A percentile compares a stretch with the other conserved stretches of the same genome.
Evolutionary conservation across 2,888 invertebrate species (phyloP).

Genomic region (Limnephilus lunatus): DNA sequence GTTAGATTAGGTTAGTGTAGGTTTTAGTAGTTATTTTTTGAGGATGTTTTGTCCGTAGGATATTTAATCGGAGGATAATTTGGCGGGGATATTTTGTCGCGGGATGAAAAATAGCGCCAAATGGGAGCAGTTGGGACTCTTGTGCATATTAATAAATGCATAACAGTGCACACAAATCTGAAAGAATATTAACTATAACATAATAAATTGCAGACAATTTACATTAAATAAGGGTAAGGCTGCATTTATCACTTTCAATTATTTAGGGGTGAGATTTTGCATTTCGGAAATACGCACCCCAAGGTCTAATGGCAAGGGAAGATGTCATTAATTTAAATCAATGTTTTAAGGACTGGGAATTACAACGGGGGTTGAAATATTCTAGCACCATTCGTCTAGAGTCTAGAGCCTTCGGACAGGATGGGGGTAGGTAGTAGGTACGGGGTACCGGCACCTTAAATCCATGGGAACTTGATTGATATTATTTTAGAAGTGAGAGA

Average conservation of each 20-base stretch:
- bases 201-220: neutral
- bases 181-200: neutral
- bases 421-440: neutral
- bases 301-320: neutral
- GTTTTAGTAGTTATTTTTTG: too few relatives aligned
- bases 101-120: too few relatives aligned
- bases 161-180: neutral
- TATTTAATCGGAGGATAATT: too few relatives aligned
- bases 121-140: too few relatives aligned
- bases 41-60: too few relatives aligned
- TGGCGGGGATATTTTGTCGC: too few relatives aligned
- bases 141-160: too few relatives aligned
- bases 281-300: neutral
- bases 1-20: too few relatives aligned
- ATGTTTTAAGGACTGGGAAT: conserved; percentile 19
- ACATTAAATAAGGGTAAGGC: neutral
- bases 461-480: neutral
- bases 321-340: conserved; percentile 29
- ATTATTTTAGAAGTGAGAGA: neutral
- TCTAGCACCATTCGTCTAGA: conserved; percentile 11
- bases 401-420: neutral
- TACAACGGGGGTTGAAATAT: conserved; percentile 19
- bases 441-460: neutral
- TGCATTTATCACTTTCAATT: neutral
- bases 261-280: neutral